Base-by-base conservation (phyloP, 2,888 invertebrate genomes). In the Ormyrus nitidulus region DNA sequence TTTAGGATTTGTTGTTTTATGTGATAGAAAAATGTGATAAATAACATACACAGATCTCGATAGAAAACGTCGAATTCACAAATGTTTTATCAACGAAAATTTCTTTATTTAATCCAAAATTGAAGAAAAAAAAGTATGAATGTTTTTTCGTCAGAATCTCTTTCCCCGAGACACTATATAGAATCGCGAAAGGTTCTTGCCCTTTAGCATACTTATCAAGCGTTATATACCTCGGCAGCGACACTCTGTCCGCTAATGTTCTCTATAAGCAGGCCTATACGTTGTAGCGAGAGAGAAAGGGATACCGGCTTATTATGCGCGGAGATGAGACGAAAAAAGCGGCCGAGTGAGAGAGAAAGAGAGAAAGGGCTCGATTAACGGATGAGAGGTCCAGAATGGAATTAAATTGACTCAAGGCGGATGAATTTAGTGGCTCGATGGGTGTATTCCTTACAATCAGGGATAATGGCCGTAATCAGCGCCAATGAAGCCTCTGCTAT, bases 401-500 rank as follows among this genome's bases (percentile, higher is more conserved):
- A 83, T 80, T 77, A 78, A 79, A 78, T 76, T 65, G 77, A 80
- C 77, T 79, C 79, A 72, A 80, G 79, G 73, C 77, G 78, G 73
- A 73, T 80, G 76, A 73, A 79, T 74, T 83, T 80, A 77, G 71
- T 48, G 66, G 9, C 19, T 11, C 64, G 64, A 68, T 34, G 54
- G 49, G 77, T 4, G 34, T 79, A 78, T 82, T 82, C 80, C 76
- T 82, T 79, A 79, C 83, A 83, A 82, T 81, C 82, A 72, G 53
- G 66, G 69, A 69, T 79, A 83, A 83, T 81, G 76, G 77, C 44
- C 8, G 65, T 53, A 71, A 80, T 77, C 70, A 77, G 58, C 64
- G 66, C 11, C 79, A 75, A 80, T 69, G 59, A 66, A 48, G 48
- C 66, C 19, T 54, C 34, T 2, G 34, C 34, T 34, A 2, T 46